These are phyloP conservation scores for Psilopsiagon aymara DNA, from an alignment of 2,113 vertebrate genomes.

Conservation along the genomic window DNA sequence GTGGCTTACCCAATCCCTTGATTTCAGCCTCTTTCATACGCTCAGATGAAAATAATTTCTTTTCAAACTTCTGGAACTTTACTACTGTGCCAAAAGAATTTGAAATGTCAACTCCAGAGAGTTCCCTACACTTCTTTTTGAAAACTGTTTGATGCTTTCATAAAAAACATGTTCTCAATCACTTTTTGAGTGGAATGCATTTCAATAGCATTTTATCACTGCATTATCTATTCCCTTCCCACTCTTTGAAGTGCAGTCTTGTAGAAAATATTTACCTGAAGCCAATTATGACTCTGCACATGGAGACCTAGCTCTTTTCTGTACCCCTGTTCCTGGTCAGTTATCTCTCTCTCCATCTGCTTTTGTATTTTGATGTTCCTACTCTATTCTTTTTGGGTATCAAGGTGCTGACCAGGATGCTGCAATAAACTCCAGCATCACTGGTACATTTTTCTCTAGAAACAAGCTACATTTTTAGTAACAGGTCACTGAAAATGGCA, in stretches of 20 bases:
- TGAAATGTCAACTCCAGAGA: not conserved
- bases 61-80: not conserved
- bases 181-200: not conserved
- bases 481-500: not conserved
- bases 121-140: not conserved
- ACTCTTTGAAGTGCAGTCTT: not conserved
- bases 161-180: not conserved
- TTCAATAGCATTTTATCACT: not conserved
- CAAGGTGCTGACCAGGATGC: not conserved
- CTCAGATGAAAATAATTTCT: not conserved
- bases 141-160: not conserved
- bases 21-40: not conserved
- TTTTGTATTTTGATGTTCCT: not conserved
- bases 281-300: not conserved
- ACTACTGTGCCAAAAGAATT: not conserved
- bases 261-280: not conserved
- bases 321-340: not conserved
- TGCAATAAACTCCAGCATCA: not conserved
- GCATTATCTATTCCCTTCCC: not conserved
- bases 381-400: not conserved
- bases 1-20: not conserved
- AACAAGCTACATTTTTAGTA: not conserved
- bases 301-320: not conserved
- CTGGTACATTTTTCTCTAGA: not conserved
- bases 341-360: not conserved